Conservation (phyloP, 2,888 invertebrate genomes). For the Creontiades dilutus region DNA sequence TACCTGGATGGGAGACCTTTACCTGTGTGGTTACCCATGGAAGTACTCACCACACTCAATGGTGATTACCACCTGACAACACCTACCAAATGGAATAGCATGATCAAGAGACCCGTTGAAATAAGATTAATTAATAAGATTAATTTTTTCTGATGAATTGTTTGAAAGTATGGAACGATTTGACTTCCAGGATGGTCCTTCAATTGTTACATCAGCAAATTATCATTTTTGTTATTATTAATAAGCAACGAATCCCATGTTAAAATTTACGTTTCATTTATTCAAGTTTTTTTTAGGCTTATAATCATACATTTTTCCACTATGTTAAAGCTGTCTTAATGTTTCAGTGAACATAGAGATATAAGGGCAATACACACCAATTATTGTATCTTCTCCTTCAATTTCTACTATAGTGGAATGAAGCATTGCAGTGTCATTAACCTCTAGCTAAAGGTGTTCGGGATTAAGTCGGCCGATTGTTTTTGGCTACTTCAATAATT, state of each 20-base stretch:
- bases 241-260: neutral
- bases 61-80: too few species aligned
- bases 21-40: too few species aligned
- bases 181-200: too few species aligned
- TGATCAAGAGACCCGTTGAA: too few species aligned
- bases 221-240: too few species aligned
- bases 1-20: too few species aligned
- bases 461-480: neutral
- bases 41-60: too few species aligned
- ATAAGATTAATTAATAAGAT: too few species aligned
- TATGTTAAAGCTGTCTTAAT: constrained; percentile 12
- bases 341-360: constrained; percentile 24
- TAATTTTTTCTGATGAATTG: too few species aligned
- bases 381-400: constrained; percentile 10
- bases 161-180: too few species aligned
- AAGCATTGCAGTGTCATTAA: constrained; percentile 2
- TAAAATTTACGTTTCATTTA: neutral
- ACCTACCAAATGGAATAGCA: too few species aligned
- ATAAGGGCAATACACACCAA: constrained; percentile 42
- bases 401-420: neutral
- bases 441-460: neutral
- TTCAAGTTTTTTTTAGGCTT: neutral
- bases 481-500: neutral
- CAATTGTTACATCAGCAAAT: too few species aligned
- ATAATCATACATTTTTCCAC: neutral